These are phyloP conservation scores for Bombycilla garrulus DNA, from an alignment of 2,113 vertebrate genomes.

Conservation along the genomic window DNA sequence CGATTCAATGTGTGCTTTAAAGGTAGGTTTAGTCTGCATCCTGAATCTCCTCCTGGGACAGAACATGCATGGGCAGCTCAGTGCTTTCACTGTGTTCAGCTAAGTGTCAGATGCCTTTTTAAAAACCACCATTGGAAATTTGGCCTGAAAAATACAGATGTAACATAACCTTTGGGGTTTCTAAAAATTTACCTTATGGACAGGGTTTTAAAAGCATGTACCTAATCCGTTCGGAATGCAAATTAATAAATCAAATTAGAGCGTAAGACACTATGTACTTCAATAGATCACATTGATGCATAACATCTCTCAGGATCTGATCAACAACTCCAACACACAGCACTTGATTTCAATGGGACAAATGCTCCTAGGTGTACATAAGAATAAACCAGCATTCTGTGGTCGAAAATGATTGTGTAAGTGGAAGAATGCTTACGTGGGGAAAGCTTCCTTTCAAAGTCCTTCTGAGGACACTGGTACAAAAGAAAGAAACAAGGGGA, in stretches of 20 bases:
- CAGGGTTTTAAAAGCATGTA: not conserved
- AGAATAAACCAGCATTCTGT: constrained; percentile 10
- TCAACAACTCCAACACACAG: not conserved
- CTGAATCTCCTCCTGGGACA: not conserved
- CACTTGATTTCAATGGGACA: not conserved
- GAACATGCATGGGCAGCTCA: not conserved
- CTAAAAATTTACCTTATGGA: constrained; percentile 1
- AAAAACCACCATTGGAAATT: not conserved
- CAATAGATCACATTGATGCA: not conserved
- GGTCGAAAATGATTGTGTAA: not conserved
- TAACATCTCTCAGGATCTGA: not conserved
- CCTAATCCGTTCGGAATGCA: not conserved
- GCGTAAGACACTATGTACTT: not conserved
- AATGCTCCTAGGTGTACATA: not conserved
- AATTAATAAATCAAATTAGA: not conserved
- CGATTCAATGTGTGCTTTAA: not conserved
- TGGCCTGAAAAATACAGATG: not conserved
- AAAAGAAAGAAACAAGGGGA: constrained; percentile 45
- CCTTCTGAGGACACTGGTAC: not conserved
- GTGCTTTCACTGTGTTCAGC: not conserved
- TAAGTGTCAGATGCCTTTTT: not conserved
- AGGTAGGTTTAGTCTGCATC: not conserved
- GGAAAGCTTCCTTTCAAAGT: constrained; percentile 9
- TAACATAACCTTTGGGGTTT: not conserved
- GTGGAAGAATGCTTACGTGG: not conserved